Evolutionary conservation across 2,797 vertebrate genomes (phyloP).

Genomic region (Pipistrellus pygmaeus): DNA sequence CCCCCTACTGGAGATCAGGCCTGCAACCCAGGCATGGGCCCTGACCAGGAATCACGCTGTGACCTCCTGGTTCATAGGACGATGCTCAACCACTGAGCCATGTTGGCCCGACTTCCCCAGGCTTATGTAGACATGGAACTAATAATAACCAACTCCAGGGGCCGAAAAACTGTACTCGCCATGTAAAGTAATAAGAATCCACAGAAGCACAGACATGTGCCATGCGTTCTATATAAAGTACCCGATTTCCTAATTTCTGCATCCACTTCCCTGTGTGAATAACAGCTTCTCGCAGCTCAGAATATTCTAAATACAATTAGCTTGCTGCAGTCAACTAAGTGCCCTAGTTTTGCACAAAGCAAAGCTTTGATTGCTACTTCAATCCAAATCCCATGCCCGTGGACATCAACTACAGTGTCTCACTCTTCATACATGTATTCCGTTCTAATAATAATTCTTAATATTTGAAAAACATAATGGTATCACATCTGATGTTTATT

Average conservation of each 20-base stretch:
- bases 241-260: neutral
- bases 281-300: neutral
- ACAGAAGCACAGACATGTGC: neutral
- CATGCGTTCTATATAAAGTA: neutral
- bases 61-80: too few relatives aligned
- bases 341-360: neutral
- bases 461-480: neutral
- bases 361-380: slow-evolving; percentile 3
- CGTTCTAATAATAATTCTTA: neutral
- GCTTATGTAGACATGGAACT: neutral
- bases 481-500: neutral
- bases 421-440: neutral
- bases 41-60: too few relatives aligned
- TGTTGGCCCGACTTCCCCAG: too few relatives aligned
- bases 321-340: neutral
- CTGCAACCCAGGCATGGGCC: too few relatives aligned
- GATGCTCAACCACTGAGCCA: too few relatives aligned
- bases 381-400: neutral
- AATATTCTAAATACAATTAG: neutral
- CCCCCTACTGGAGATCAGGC: too few relatives aligned
- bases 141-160: neutral
- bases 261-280: neutral
- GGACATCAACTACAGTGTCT: neutral
- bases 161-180: neutral
- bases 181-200: slow-evolving; percentile 32